Evolutionary conservation across 2,888 invertebrate genomes (phyloP).

Genomic region (Crioceris asparagi): DNA sequence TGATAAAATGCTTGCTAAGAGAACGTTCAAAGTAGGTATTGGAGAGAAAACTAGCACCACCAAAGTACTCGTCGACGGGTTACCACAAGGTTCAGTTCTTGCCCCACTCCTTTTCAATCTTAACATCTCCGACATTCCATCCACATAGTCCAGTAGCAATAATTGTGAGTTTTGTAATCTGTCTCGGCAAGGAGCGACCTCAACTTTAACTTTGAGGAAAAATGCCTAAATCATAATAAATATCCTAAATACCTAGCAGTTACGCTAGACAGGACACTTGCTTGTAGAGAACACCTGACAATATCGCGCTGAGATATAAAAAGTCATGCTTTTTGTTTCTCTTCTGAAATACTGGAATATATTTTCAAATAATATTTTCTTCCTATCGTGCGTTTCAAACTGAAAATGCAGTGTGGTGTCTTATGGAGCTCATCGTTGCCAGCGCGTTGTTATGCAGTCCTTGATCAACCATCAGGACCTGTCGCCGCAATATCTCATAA

Average conservation of each 20-base stretch:
- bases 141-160: background rate
- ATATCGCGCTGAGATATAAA: background rate
- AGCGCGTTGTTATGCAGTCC: too few relatives aligned
- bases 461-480: too few relatives aligned
- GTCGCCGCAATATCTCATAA: too few relatives aligned
- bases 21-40: background rate
- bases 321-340: too few relatives aligned
- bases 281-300: background rate
- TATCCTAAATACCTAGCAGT: background rate
- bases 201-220: background rate
- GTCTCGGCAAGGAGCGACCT: too few relatives aligned
- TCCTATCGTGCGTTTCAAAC: too few relatives aligned
- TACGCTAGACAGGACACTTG: background rate
- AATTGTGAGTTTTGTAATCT: too few relatives aligned
- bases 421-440: too few relatives aligned
- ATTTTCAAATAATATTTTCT: too few relatives aligned
- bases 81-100: conserved; percentile 1
- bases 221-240: background rate
- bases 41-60: background rate
- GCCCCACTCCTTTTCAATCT: too few relatives aligned
- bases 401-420: too few relatives aligned
- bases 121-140: background rate
- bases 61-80: conserved; percentile 1
- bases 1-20: conserved; percentile 1
- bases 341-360: too few relatives aligned